Evolutionary conservation across 2,888 invertebrate species (phyloP), one percentile per base, ranked within the genome.

Genomic region (Philhelius pedissequus): DNA sequence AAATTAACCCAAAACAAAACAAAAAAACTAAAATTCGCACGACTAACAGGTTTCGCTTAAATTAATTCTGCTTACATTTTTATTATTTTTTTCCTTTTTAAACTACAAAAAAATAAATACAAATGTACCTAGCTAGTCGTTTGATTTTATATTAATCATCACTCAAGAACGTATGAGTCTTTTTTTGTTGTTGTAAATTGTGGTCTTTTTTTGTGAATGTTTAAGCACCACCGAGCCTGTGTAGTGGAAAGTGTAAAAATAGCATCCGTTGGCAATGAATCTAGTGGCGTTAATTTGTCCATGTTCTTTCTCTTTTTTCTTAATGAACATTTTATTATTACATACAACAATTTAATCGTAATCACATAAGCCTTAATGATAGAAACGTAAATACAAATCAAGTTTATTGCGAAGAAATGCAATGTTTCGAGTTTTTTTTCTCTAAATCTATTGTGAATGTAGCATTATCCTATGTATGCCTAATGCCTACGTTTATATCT

Each of bases 261-360:
- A 78, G 68, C 69, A 50, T 48, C 40, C 64, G 66, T 18, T 68
- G 71, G 48, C 69, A 50, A 70, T 71, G 58, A 64, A 22, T 70
- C 50, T 50, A 18, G 43, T 64, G 71, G 50, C 73, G 82, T 73
- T 78, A 73, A 64, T 74, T 69, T 74, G 73, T 83, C 73, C 73
- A 38, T 48, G 38, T 40, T 62, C 50, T 56, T 27, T 48, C 40
- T 45, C 18, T 30, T n/a, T 52, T 40, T 69, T 78, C 60, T 32
- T 77, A 71, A 58, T 68, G 32, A 71, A 5, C 20, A 68, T 15
- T 60, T 66, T 50, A 43, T 56, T 66, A 35, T 52, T n/a, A n/a
- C n/a, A 58, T 73, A 15, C 64, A 20, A 32, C 48, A 64, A 64
- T 32, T 32, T 11, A 45, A 32, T 48, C 32, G 32, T 35, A 48